Base-by-base conservation (phyloP, 2,797 vertebrate species). In the Acrossocheilus fasciatus region DNA sequence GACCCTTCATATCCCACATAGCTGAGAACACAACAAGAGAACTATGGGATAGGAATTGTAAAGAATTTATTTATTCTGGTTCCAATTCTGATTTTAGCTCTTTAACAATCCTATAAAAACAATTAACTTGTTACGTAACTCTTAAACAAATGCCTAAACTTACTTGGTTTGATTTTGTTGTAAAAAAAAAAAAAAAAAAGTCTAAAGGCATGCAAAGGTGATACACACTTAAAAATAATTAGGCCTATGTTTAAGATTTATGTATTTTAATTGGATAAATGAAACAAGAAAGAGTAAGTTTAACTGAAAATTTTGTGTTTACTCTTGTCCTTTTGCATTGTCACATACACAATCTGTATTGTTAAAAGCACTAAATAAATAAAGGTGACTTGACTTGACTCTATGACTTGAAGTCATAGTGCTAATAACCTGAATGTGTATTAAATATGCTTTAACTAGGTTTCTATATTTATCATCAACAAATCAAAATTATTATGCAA, bases 1-100 rank as follows among this genome's bases (percentile, higher is more conserved):
- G 20, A 75, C 26, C 45, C 82, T 82, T 86, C 73, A 69, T 66
- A 64, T 89, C 77, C 85, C 69, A 47, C 73, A 79, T 43, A 6
- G 30, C 30, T 68, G 26, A 82, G 17, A 83, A 34, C 36, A 52
- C 43, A 34, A 23, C 30, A 81, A 75, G 4, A 47, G 9, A 17
- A 50, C 18, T 9, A 7, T 36, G 57, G 72, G 26, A 34, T 75
- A 18, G 4, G 26, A 50, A 52, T 18, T 45, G 18, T 45, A 36
- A 75, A 74, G 12, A 75, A 50, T 36, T 45, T 8, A n/a, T 34
- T 62, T 26, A 26, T 72, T 72, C 50, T 74, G 81, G 3, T 75
- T 79, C 77, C 39, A 64, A 45, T 30, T 80, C n/a, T 43, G 41
- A 64, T 64, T 30, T 64, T 45, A 59, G 39, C 39, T 78, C 20